Base-by-base conservation (phyloP, 1,140 invertebrate genomes). In the Lucilia sericata region DNA sequence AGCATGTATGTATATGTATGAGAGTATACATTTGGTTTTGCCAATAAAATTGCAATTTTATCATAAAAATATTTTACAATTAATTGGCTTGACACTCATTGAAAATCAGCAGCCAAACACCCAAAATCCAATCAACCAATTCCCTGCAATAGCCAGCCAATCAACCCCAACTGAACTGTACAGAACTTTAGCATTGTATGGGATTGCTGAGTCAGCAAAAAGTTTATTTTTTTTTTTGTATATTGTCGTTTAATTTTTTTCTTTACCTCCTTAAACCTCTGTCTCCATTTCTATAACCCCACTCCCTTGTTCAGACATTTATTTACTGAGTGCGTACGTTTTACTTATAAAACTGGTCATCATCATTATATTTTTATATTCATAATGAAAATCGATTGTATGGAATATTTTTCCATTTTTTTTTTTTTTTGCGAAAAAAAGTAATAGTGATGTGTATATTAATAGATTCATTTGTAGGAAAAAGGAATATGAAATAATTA, bases 21-120 rank as follows among this genome's bases (percentile, higher is more conserved):
- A n/a, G n/a, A 14, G 19, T 49, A 49, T 19, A 49, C n/a, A 17
- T 49, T 9, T 70, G 65, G 65, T 70, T 70, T 80, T 80, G 76
- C 42, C 76, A 80, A 80, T 80, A 80, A 80, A 80, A 80, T 80
- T 80, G 76, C 76, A 80, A 80, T 80, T 80, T 80, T 80, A 80
- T 80, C 76, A 80, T 80, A 80, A 80, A 80, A 80, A 80, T 80
- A 80, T 80, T 80, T 80, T 25, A 34, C 42, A 47, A 80, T 80
- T 80, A 80, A 80, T 80, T 80, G 76, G 47, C 76, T 30, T 80
- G 42, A 80, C 13, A 25, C 42, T 70, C 65, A 70, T 70, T 70
- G 65, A 70, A 25, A 70, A 70, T 70, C 65, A 70, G 21, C 65
- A 70, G 65, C 60, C 60, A 42, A 42, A 42, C 42, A 55, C 51